Evolutionary conservation across 2,797 vertebrate species (phyloP), one percentile per base, ranked within the genome.

Genomic region (Anguilla obscura): DNA sequence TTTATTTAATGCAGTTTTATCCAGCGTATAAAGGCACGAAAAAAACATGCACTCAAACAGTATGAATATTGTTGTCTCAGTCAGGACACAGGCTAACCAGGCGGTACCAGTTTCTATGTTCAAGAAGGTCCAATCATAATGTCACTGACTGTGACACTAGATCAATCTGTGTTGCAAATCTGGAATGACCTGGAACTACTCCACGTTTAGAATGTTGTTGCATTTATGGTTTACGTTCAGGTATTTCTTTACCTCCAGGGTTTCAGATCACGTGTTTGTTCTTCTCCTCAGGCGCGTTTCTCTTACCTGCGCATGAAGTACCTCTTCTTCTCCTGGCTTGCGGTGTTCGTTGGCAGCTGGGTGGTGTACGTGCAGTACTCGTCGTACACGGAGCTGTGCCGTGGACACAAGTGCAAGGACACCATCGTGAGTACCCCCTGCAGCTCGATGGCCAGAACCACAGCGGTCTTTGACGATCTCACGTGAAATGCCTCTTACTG

Each of bases 301-400:
- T 98, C 98, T 2, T 98, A 98, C 74, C 92, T 97, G 76, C 97
- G 97, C 88, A 97, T 99, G 96, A 99, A 98, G 94, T 99, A 97
- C 92, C 97, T 99, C 93, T 99, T 99, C 95, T 97, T 99, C 86
- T 99, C 98, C 88, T 99, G 98, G 98, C 92, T 99, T 95, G 97
- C 94, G 0, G 97, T 99, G 91, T 99, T 99, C 87, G 95, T 99
- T 92, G 97, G 98, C 92, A 99, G 98, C 95, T 99, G 98, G 98
- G 96, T 99, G 74, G 93, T 98, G 60, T 99, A 99, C 48, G 97
- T 98, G 71, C 97, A 99, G 91, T 99, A 99, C 90, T 99, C 98
- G 2, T 95, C 97, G 90, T 99, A 99, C 95, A 98, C 98, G 86
- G 98, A 99, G 91, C 96, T 99, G 87, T 99, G 98, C 93, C 97